A percentile compares a stretch with the other conserved stretches of the same genome.
These are phyloP conservation scores for Tipula vernalis DNA, from an alignment of 2,888 invertebrate genomes.

Conservation along the genomic window DNA sequence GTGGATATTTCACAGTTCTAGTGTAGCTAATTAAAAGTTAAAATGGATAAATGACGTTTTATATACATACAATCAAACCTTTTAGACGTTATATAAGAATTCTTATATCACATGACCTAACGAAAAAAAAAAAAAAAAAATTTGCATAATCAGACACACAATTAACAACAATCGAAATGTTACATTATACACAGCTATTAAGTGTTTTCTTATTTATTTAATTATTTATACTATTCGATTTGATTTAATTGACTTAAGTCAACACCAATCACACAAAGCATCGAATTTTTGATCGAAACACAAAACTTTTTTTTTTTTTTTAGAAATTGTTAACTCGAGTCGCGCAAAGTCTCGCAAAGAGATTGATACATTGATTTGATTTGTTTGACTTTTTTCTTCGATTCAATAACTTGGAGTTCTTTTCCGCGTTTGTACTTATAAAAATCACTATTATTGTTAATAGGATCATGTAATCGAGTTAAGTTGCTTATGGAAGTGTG, in stretches of 20 bases:
- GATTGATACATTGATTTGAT: background rate
- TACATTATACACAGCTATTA: background rate
- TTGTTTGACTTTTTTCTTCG: background rate
- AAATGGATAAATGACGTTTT: background rate
- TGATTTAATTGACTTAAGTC: background rate
- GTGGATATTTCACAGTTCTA: background rate
- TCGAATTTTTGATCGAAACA: background rate
- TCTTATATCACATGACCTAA: background rate
- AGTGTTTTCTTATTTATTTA: background rate
- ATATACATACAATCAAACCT: background rate
- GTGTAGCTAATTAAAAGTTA: background rate
- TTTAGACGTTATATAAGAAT: background rate
- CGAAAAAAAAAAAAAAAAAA: background rate
- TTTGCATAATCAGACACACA: background rate
- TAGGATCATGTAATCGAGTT: background rate
- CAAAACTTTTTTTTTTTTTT: background rate
- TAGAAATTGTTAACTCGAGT: background rate
- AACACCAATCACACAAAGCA: background rate
- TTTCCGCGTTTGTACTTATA: background rate
- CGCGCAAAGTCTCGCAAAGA: background rate
- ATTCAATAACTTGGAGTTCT: background rate
- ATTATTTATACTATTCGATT: background rate
- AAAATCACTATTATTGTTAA: background rate
- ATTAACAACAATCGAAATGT: background rate
- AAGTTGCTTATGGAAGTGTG: no score